A percentile compares a stretch with the other conserved stretches of the same genome.
Conservation (phyloP, 2,113 vertebrate species). For the Meleagris gallopavo region DNA sequence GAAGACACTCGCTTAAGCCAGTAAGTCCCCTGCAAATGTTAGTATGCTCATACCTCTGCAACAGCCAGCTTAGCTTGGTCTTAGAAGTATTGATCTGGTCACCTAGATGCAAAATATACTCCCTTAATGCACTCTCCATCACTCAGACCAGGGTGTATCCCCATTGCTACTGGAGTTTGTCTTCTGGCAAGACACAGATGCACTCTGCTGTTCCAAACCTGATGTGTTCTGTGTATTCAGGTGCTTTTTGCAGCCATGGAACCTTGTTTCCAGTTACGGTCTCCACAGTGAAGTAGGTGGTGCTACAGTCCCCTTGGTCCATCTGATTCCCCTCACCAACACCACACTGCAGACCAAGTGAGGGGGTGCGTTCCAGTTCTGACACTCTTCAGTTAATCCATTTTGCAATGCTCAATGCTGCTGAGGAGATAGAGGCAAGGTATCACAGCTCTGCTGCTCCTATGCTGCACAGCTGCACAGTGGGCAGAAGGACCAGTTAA, state of each 20-base stretch:
- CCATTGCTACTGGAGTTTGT: background rate
- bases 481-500: background rate
- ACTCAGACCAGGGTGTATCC: background rate
- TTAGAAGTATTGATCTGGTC: background rate
- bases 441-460: background rate
- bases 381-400: background rate
- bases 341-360: background rate
- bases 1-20: background rate
- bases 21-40: background rate
- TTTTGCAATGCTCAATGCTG: background rate
- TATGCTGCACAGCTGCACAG: background rate
- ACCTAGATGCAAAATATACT: background rate
- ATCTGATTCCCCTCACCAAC: background rate
- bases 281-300: background rate
- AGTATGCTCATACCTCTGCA: background rate
- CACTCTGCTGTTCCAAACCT: background rate
- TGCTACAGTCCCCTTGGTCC: background rate
- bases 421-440: background rate
- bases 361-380: background rate
- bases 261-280: background rate
- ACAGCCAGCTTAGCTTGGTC: background rate
- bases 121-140: background rate
- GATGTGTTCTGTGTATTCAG: background rate
- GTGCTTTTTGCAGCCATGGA: background rate
- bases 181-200: background rate